Percentiles rank a stretch among this genome's conserved stretches.
Conservation (phyloP, 2,888 invertebrate genomes). For the Spilosoma lubricipeda region DNA sequence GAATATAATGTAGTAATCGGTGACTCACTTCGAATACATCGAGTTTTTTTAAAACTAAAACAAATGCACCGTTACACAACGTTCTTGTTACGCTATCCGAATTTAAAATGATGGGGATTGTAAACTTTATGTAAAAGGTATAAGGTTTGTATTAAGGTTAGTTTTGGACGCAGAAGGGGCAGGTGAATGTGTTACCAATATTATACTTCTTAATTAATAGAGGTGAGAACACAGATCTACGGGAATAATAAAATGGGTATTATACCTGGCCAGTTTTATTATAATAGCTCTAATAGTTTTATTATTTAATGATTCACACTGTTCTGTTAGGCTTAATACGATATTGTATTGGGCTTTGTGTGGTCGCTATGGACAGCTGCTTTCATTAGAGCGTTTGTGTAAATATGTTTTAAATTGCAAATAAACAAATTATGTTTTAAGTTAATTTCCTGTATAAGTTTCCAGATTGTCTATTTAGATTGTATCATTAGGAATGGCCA, state of each 20-base stretch:
- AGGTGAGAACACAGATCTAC: conserved; percentile 59
- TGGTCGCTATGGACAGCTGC: conserved; percentile 27
- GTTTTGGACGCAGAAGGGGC: conserved; percentile 50
- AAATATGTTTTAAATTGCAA: conserved; percentile 13
- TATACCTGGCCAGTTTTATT: conserved; percentile 47
- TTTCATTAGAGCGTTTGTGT: conserved; percentile 39
- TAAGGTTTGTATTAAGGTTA: conserved; percentile 46
- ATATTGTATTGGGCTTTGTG: conserved; percentile 15
- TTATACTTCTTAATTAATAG: conserved; percentile 74
- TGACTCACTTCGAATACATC: conserved; percentile 74
- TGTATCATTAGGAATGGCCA: not conserved
- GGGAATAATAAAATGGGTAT: conserved; percentile 56
- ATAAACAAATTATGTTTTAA: conserved; percentile 9
- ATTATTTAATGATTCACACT: conserved; percentile 33
- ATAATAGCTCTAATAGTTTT: conserved; percentile 36
- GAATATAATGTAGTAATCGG: conserved; percentile 79
- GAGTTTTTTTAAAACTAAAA: conserved; percentile 76
- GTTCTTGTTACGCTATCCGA: conserved; percentile 58
- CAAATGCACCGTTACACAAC: conserved; percentile 77
- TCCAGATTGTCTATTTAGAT: conserved; percentile 2
- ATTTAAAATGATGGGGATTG: conserved; percentile 50
- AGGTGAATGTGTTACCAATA: conserved; percentile 77
- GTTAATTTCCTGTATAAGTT: not conserved
- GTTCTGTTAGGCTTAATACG: conserved; percentile 27
- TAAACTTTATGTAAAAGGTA: conserved; percentile 39